Evolutionary conservation across 1,140 invertebrate species (phyloP).

Genomic region (Drosophila insularis): DNA sequence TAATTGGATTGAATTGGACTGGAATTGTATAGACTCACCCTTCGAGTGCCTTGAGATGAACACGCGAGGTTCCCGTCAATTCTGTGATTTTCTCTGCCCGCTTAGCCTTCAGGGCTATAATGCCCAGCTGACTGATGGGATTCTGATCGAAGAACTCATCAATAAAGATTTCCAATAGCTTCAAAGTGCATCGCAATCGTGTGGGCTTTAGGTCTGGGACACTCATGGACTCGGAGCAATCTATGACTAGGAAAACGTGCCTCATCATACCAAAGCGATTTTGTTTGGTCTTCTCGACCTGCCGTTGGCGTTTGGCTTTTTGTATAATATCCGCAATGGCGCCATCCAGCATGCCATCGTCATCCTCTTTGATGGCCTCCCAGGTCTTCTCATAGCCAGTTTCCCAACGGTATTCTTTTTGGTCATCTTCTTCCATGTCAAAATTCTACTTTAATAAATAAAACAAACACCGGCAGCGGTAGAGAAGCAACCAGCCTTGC

Average conservation of each 20-base stretch:
- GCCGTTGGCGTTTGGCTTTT: constrained; percentile 91
- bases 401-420: constrained; percentile 97
- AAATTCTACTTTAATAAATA: background rate
- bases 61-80: constrained; percentile 92
- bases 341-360: constrained; percentile 94
- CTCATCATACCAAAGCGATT: constrained; percentile 97
- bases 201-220: constrained; percentile 98
- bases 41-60: constrained; percentile 88
- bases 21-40: constrained; percentile 63
- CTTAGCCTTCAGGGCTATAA: constrained; percentile 96
- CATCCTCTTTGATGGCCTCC: constrained; percentile 98
- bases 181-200: constrained; percentile 93
- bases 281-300: constrained; percentile 87
- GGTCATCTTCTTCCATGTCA: constrained; percentile 85
- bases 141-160: constrained; percentile 99
- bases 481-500: background rate
- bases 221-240: constrained; percentile 96
- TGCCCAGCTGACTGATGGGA: constrained; percentile 97
- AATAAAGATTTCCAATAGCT: constrained; percentile 96
- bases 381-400: constrained; percentile 98
- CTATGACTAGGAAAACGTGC: constrained; percentile 95
- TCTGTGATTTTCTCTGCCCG: constrained; percentile 96
- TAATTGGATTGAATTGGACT: background rate
- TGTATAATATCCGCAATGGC: constrained; percentile 95
- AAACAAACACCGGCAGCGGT: constrained; percentile 8